phyloP scores from a whole-genome alignment of 92 coral and sea anemone genomes.

The Epizoanthus ramosus region DNA sequence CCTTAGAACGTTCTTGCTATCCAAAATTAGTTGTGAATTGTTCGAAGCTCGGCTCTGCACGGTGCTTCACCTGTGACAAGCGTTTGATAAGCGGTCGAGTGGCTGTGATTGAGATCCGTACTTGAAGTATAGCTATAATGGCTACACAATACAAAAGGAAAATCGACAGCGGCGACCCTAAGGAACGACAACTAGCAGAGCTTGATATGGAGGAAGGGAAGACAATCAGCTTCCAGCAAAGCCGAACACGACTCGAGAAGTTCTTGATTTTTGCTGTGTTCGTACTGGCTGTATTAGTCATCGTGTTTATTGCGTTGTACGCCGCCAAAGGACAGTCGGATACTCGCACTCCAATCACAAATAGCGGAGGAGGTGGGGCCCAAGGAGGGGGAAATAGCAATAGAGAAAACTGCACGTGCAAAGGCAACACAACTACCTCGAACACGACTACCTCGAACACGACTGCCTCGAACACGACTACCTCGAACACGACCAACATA shows the following conservation, averaged over 20 bases:
- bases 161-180: constrained; percentile 37
- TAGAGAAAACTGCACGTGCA: background rate
- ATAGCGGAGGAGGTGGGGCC: background rate
- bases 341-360: no score
- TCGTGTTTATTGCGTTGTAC: constrained; percentile 51
- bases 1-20: no score
- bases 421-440: background rate
- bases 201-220: constrained; percentile 15
- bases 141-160: constrained; percentile 44
- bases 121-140: background rate
- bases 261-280: constrained; percentile 34
- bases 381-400: constrained; percentile 5
- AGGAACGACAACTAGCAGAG: background rate
- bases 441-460: background rate
- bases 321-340: background rate
- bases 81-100: no score
- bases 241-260: constrained; percentile 52
- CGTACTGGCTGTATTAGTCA: constrained; percentile 35
- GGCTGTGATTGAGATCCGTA: no score
- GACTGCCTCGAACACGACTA: background rate
- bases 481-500: background rate
- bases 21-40: no score
- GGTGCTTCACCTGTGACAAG: no score
- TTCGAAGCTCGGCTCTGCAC: no score
- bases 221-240: background rate